phyloP scores from a whole-genome alignment of 2,888 invertebrate genomes.

The Mellilla xanthometata region DNA sequence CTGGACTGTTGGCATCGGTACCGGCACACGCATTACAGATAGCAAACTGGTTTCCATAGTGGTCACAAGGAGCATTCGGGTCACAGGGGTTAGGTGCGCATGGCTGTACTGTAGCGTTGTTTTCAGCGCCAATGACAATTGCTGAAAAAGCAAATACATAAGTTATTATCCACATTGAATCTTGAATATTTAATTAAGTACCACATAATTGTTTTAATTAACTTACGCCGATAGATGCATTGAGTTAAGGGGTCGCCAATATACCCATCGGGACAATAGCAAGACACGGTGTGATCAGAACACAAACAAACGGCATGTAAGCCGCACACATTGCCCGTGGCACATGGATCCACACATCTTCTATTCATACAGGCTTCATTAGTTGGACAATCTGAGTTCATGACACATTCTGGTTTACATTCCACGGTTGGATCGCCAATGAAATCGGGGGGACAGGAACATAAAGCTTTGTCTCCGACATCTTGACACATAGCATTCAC shows the following conservation, averaged over 20 bases:
- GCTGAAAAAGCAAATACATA: too few species aligned
- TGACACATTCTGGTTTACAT: constrained; percentile 90
- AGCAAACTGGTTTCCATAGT: constrained; percentile 88
- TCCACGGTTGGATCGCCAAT: constrained; percentile 90
- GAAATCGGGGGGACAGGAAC: constrained; percentile 89
- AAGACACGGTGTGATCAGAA: constrained; percentile 91
- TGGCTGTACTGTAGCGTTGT: constrained; percentile 85
- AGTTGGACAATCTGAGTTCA: constrained; percentile 90
- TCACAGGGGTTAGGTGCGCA: constrained; percentile 92
- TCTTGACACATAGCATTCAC: constrained; percentile 90
- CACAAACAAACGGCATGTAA: constrained; percentile 91
- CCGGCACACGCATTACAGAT: constrained; percentile 90
- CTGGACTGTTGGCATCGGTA: constrained; percentile 86
- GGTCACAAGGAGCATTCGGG: constrained; percentile 85
- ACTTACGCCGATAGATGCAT: constrained; percentile 84
- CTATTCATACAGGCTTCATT: constrained; percentile 89
- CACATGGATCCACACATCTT: constrained; percentile 89
- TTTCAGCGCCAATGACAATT: constrained; percentile 73
- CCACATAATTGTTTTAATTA: too few species aligned
- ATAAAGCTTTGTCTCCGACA: constrained; percentile 86
- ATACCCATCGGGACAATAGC: constrained; percentile 89
- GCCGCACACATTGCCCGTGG: constrained; percentile 88
- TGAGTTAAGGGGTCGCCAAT: constrained; percentile 91
- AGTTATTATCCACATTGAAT: too few species aligned
- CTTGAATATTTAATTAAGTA: too few species aligned